Evolutionary conservation across 2,888 invertebrate species (phyloP), one percentile per base, ranked within the genome.

Genomic region (Erannis defoliaria): DNA sequence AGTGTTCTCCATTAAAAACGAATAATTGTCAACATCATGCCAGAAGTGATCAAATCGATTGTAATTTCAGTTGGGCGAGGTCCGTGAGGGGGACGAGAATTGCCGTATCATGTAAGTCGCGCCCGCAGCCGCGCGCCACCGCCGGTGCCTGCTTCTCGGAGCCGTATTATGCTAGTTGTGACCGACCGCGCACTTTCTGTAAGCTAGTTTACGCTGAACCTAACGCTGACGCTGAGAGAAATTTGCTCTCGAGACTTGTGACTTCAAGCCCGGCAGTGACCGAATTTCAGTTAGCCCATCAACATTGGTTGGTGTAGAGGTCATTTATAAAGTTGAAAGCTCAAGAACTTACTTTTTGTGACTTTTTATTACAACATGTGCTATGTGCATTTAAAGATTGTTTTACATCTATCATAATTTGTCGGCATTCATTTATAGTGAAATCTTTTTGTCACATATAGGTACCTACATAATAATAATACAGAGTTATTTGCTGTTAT

Each of bases 41-140:
- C n/a, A n/a, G n/a, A n/a, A n/a, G n/a, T n/a, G n/a, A n/a, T n/a
- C n/a, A n/a, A n/a, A n/a, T n/a, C n/a, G n/a, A 2, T n/a, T 33
- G 33, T 33, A 1, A 68, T 82, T 73, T 42, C 84, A 91, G 86
- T 72, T 81, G 67, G 86, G 90, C 31, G 89, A 90, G 70, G 80
- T 90, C 62, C 90, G 90, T 37, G 90, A 91, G 67, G 89, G 90
- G 42, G 90, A 89, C 40, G 90, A 90, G 74, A 90, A 90, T 75
- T 91, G 90, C 73, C 90, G 89, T 78, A 89, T 90, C 69, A 89
- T 89, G 91, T 89, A 90, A 88, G 65, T 45, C 57, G 70, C 55
- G 42, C 62, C 46, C 65, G 60, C 4, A 16, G 9, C 18, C 18
- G 35, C 35, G 35, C 35, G 35, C 35, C 40, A 18, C 38, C 45